Conservation (phyloP, 1,140 invertebrate species). For the Lasaia peninsularis region DNA sequence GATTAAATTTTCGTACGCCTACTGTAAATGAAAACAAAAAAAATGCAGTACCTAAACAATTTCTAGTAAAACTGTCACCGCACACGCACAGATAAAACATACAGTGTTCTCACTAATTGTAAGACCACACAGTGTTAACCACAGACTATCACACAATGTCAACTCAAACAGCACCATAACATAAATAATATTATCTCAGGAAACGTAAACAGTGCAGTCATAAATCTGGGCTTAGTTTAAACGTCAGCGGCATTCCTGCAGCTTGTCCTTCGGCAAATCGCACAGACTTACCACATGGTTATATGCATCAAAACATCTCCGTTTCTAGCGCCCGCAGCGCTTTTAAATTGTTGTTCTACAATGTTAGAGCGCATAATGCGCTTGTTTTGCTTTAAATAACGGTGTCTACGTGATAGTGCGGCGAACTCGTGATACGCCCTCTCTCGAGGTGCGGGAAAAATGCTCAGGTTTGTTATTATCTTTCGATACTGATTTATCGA, state of each 20-base stretch:
- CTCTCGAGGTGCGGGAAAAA: slow-evolving; percentile 1
- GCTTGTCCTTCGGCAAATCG: slow-evolving; percentile 8
- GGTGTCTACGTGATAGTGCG: slow-evolving; percentile 4
- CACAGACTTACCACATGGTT: background rate
- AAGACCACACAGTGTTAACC: slow-evolving; percentile 4
- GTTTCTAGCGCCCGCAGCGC: slow-evolving; percentile 3
- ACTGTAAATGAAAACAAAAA: no score
- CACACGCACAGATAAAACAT: background rate
- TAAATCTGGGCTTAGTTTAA: slow-evolving; percentile 9
- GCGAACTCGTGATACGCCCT: background rate
- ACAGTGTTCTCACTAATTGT: background rate
- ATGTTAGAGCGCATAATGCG: slow-evolving; percentile 10
- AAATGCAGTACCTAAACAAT: no score
- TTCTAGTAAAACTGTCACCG: background rate
- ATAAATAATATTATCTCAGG: slow-evolving; percentile 7
- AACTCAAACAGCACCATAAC: background rate
- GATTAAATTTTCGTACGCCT: no score
- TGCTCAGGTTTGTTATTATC: background rate
- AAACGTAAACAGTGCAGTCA: slow-evolving; percentile 8
- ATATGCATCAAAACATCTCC: slow-evolving; percentile 1
- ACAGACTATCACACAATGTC: slow-evolving; percentile 1
- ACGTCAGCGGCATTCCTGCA: slow-evolving; percentile 6
- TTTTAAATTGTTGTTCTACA: slow-evolving; percentile 11
- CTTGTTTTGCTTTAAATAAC: slow-evolving; percentile 8
- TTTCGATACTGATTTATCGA: background rate